Base-by-base conservation (phyloP, 2,113 vertebrate species). In the Meriones unguiculatus region DNA sequence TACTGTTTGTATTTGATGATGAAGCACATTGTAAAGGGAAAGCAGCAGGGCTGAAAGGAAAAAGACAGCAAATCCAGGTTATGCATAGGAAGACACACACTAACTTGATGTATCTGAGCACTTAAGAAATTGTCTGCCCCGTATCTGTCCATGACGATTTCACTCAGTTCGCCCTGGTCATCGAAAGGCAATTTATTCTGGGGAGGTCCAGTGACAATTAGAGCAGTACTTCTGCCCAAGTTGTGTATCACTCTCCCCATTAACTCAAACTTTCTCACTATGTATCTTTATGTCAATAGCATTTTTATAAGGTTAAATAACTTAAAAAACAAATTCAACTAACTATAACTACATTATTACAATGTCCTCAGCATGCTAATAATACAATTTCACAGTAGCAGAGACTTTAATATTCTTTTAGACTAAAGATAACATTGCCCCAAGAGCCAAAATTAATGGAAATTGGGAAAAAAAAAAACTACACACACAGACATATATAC, bases 91-190 rank as follows among this genome's bases (percentile, higher is more conserved):
- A 95, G 93, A 20, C 89, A 73, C 50, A 84, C 38, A 84, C 80
- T 80, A 67, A 38, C 20, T 80, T 89, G 57, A 85, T 57, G 0
- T 2, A 90, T 78, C 20, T 18, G 2, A 95, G 82, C 93, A 92
- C 46, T 5, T 81, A 38, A 86, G 86, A 94, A 30, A 65, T 2
- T 99, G 99, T 99, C 97, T 98, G 99, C 99, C 98, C 99, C 99
- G 99, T 99, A 99, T 99, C 99, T 99, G 99, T 99, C 99, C 99
- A 99, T 99, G 99, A 99, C 98, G 98, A 99, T 99, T 99, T 99
- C 99, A 70, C 99, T 99, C 99, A 99, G 97, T 98, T 99, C 99
- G 98, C 99, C 99, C 92, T 99, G 99, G 99, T 99, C 99, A 99
- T 99, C 99, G 98, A 98, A 99, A 98, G 99, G 99, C 99, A 99